phyloP scores from a whole-genome alignment of 2,797 vertebrate genomes.

The Phrynocephalus guinanensis region DNA sequence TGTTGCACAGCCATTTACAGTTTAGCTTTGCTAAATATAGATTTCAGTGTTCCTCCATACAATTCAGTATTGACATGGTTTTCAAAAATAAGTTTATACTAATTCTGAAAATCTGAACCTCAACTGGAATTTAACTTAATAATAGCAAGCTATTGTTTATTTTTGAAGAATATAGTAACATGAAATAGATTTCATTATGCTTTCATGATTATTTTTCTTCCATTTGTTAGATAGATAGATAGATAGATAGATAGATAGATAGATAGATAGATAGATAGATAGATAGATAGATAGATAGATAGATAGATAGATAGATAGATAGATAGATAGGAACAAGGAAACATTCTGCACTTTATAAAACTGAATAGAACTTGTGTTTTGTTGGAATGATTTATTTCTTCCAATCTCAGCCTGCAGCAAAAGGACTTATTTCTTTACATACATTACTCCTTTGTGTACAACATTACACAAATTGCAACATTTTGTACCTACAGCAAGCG shows the following conservation, averaged over 20 bases:
- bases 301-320: too few relatives aligned
- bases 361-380: conserved; percentile 27
- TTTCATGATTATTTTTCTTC: neutral
- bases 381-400: conserved; percentile 65
- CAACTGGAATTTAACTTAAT: conserved; percentile 19
- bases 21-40: conserved; percentile 52
- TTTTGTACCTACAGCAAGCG: conserved; percentile 54
- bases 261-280: too few relatives aligned
- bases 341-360: conserved; percentile 21
- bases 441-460: conserved; percentile 67
- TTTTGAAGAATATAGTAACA: conserved; percentile 11
- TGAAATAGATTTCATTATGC: neutral
- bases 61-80: conserved; percentile 25
- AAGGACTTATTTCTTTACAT: conserved; percentile 71
- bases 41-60: conserved; percentile 27
- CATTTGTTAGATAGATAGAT: neutral
- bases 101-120: conserved; percentile 32
- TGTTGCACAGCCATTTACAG: conserved; percentile 59
- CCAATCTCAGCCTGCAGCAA: conserved; percentile 65
- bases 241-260: too few relatives aligned
- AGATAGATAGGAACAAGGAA: neutral
- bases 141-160: neutral
- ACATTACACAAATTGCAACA: conserved; percentile 53
- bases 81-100: conserved; percentile 6
- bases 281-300: neutral